phyloP scores from a whole-genome alignment of 2,113 vertebrate species.

The Istiophorus platypterus region DNA sequence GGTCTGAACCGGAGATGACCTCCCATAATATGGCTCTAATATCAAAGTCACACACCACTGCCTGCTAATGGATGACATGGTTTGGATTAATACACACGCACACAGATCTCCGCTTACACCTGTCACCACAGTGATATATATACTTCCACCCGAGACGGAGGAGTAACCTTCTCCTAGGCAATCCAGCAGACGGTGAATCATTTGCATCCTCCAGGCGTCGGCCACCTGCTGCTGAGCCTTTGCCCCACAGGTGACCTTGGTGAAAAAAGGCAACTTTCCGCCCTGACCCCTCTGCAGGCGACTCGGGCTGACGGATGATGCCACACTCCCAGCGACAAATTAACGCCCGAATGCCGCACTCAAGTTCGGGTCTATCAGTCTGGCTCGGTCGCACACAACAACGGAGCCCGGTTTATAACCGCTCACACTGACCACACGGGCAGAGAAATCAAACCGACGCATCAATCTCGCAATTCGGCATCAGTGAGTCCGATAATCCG shows the following conservation, averaged over 20 bases:
- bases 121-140: constrained; percentile 29
- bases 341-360: constrained; percentile 13
- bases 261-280: constrained; percentile 58
- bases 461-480: neutral
- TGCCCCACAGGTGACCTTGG: constrained; percentile 79
- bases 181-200: constrained; percentile 47
- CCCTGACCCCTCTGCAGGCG: constrained; percentile 25
- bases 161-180: constrained; percentile 11
- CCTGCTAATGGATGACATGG: constrained; percentile 54
- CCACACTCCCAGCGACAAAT: constrained; percentile 6
- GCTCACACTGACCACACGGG: constrained; percentile 27
- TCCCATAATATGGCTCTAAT: constrained; percentile 14
- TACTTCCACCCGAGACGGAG: constrained; percentile 13
- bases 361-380: constrained; percentile 19
- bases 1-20: constrained; percentile 68
- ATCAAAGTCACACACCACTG: constrained; percentile 48
- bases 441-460: neutral
- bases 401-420: constrained; percentile 38
- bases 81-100: constrained; percentile 26
- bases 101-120: constrained; percentile 28
- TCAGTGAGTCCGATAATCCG: neutral
- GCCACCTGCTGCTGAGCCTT: constrained; percentile 70
- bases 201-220: constrained; percentile 56
- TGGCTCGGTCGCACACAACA: constrained; percentile 52
- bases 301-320: neutral